A percentile compares a stretch with the other conserved stretches of the same genome.
Conservation (phyloP, 2,888 invertebrate genomes). For the Scrobipalpa costella region DNA sequence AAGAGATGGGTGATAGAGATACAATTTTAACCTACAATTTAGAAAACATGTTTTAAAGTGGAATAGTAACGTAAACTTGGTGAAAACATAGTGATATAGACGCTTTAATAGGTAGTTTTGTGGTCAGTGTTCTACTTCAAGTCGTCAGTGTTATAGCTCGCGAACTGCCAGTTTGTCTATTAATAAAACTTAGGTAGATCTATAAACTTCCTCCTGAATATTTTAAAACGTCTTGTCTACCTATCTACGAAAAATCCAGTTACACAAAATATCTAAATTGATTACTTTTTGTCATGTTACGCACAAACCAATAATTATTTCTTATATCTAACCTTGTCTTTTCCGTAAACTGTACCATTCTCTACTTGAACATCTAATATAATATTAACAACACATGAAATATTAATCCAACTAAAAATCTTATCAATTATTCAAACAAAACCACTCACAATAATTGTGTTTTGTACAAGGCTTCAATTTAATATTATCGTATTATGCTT, state of each 20-base stretch:
- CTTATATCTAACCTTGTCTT: constrained; percentile 7
- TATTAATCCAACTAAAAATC: not conserved
- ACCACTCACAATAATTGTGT: constrained; percentile 13
- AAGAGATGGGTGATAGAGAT: no score
- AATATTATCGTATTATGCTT: constrained; percentile 12
- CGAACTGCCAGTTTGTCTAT: constrained; percentile 72
- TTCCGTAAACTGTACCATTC: constrained; percentile 42
- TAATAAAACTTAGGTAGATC: constrained; percentile 59
- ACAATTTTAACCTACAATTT: no score
- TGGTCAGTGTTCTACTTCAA: constrained; percentile 2
- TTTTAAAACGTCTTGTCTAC: constrained; percentile 32
- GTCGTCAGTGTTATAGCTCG: constrained; percentile 25
- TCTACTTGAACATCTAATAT: constrained; percentile 7
- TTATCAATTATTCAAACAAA: not conserved
- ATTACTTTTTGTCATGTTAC: not conserved
- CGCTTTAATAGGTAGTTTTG: constrained; percentile 5
- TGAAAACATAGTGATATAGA: constrained; percentile 39
- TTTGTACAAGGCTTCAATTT: constrained; percentile 16
- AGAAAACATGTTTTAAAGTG: not conserved
- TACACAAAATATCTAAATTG: constrained; percentile 13
- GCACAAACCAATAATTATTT: constrained; percentile 8
- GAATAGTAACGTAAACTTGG: not conserved
- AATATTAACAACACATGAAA: constrained; percentile 29
- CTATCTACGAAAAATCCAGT: constrained; percentile 23
- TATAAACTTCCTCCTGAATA: constrained; percentile 56